Evolutionary conservation across 2,888 invertebrate genomes (phyloP), one percentile per base, ranked within the genome.

Genomic region (Leptopterna dolabrata): DNA sequence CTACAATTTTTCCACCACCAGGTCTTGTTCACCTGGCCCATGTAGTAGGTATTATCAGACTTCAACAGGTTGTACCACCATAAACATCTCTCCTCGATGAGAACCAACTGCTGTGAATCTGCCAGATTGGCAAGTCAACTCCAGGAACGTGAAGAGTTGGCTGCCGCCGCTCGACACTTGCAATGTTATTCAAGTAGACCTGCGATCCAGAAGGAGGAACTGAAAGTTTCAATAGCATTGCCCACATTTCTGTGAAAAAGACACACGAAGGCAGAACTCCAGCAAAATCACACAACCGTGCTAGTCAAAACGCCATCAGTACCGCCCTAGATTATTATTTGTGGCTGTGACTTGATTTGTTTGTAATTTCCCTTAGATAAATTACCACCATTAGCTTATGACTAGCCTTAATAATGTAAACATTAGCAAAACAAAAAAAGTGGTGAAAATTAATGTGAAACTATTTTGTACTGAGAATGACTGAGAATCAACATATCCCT

Each of bases 401-500:
- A 45, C 27, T 81, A 83, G 70, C 83, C 36, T 83, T 83, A 43
- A 63, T 45, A 51, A 81, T 55, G 63, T 51, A 7, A 81, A 51
- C 30, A 81, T 36, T 4, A 78, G 9, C 29, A 81, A 19, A 14
- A 9, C 19, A 0, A 16, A 55, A 16, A 30, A 81, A 55, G 55
- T 81, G 81, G 29, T 29, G 30, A 78, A 73, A 73, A 36, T 4
- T 11, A 73, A 14, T 73, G 73, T 73, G 19, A 45, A 70, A 36
- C 63, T 83, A 83, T 83, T 83, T 83, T 83, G 83, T 83, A 83
- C 83, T 47, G 41, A 24, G 41, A 83, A 83, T 83, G 83, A 83
- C 83, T 83, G 83, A 83, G 83, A 83, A 43, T 82, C 30, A 63
- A 83, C 83, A 83, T 83, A 83, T 83, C 83, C 83, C 71, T 24